Conservation (phyloP, 2,113 vertebrate species). For the Macrotus californicus region DNA sequence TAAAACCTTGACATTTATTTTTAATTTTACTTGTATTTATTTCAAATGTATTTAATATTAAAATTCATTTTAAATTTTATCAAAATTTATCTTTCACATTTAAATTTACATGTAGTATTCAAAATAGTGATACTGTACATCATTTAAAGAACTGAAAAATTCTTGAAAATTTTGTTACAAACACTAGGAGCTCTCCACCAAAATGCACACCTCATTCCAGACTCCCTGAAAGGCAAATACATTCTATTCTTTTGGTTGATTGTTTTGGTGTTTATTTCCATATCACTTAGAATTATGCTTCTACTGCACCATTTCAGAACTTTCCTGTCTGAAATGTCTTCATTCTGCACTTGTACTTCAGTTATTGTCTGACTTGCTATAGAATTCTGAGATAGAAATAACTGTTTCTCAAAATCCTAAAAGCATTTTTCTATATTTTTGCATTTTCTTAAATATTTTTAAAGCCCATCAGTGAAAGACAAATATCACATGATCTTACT, state of each 20-base stretch:
- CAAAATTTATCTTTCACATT: background rate
- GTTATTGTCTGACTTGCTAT: background rate
- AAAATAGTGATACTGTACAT: background rate
- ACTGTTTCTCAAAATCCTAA: background rate
- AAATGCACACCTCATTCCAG: accelerated
- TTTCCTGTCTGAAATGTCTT: background rate
- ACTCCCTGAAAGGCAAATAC: background rate
- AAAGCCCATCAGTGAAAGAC: background rate
- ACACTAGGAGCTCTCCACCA: background rate
- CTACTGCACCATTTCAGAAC: background rate
- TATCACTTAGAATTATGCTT: background rate
- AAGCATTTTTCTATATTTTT: background rate
- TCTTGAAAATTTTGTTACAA: background rate
- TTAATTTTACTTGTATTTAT: background rate
- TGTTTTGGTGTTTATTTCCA: background rate
- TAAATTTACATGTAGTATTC: background rate
- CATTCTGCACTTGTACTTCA: background rate
- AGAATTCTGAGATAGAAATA: background rate
- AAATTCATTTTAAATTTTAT: background rate
- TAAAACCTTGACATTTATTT: background rate
- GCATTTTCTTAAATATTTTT: background rate
- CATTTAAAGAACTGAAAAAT: background rate
- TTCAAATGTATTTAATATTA: background rate
- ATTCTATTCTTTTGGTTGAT: background rate
- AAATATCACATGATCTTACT: no score